Percentiles rank a stretch among this genome's conserved stretches.
Conservation (phyloP, 2,113 vertebrate species). For the Gasterosteus nipponicus region DNA sequence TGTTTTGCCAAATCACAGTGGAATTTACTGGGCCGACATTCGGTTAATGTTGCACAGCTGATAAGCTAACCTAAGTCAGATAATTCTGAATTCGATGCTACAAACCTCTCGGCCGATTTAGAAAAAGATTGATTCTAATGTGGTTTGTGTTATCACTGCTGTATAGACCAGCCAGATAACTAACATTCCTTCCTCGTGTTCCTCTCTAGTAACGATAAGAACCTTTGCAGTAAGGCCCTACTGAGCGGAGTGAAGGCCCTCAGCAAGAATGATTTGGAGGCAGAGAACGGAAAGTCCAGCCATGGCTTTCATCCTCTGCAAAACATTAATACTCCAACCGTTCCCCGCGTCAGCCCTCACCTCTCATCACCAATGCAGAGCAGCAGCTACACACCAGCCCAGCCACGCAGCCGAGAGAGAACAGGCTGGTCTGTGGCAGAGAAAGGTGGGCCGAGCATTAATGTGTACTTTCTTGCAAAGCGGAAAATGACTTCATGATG, state of each 20-base stretch:
- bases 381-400: conserved; percentile 47
- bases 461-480: conserved; percentile 26
- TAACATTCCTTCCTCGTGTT: not conserved
- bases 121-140: not conserved
- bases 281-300: conserved; percentile 74
- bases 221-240: conserved; percentile 92
- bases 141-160: not conserved
- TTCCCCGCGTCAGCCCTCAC: conserved; percentile 10
- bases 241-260: conserved; percentile 90
- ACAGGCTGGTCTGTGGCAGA: not conserved
- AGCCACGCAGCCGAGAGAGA: conserved; percentile 31
- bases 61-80: not conserved
- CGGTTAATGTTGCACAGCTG: not conserved
- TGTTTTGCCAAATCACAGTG: conserved; percentile 14
- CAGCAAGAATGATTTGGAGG: conserved; percentile 87
- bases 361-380: conserved; percentile 31
- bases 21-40: not conserved
- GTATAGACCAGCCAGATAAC: not conserved
- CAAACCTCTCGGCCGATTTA: not conserved
- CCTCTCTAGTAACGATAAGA: conserved; percentile 90
- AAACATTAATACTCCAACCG: not conserved
- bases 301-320: conserved; percentile 26
- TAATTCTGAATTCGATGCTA: not conserved
- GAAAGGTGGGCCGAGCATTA: conserved; percentile 59
- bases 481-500: conserved; percentile 42